Evolutionary conservation across 2,888 invertebrate species (phyloP).

Genomic region (Rhynchonema sp.): DNA sequence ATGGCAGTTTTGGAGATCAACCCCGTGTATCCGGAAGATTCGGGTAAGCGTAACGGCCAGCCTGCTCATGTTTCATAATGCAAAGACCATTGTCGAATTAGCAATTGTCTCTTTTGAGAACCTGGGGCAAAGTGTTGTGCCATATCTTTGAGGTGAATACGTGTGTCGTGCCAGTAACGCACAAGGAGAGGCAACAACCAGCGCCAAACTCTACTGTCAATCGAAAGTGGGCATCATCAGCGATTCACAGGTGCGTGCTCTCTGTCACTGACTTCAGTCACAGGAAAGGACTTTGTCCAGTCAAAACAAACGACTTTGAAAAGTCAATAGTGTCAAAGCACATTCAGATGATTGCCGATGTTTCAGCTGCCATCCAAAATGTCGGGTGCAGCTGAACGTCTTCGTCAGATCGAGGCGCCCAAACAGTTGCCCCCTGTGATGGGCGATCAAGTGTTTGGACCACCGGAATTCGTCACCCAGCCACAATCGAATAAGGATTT

Average conservation of each 20-base stretch:
- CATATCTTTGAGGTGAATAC: conserved; percentile 43
- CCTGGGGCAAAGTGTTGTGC: no score
- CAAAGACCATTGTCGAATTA: neutral
- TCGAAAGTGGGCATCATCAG: conserved; percentile 61
- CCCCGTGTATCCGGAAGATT: conserved; percentile 77
- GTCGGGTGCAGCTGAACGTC: conserved; percentile 7
- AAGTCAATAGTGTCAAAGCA: no score
- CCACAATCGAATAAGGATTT: conserved; percentile 52
- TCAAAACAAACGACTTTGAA: no score
- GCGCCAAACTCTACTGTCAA: conserved; percentile 65
- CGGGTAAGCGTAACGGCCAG: neutral
- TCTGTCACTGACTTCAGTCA: no score
- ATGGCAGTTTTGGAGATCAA: conserved; percentile 87
- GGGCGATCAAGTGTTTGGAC: conserved; percentile 45
- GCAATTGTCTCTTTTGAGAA: neutral
- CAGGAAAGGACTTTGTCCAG: no score
- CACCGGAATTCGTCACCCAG: conserved; percentile 69
- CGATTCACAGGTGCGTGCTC: no score
- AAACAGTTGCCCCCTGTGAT: conserved; percentile 8
- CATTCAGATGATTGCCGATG: no score
- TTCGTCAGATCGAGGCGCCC: conserved; percentile 23
- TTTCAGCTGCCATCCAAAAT: neutral
- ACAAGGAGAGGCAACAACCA: conserved; percentile 54
- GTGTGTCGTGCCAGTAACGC: conserved; percentile 43
- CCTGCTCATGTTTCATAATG: no score